Evolutionary conservation across 1,140 invertebrate species (phyloP), one percentile per base, ranked within the genome.

Genomic region (Triops longicaudatus): DNA sequence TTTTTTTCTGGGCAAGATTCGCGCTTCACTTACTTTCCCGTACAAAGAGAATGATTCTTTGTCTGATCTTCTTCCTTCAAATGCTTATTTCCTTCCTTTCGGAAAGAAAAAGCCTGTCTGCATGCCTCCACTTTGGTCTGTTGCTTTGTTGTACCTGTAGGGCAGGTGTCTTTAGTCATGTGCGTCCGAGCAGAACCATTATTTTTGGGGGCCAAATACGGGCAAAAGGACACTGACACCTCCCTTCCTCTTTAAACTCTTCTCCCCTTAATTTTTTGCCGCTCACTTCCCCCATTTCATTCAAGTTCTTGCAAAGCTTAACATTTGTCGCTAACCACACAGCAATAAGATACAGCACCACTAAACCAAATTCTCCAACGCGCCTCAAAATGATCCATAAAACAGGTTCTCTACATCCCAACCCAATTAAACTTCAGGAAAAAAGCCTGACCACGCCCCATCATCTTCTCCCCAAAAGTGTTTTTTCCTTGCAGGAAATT

Each of bases 161-260:
- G 50, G 50, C 50, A 63, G 50, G 50, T 63, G 50, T 63, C 50
- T 63, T 63, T 63, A 63, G 50, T 63, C 50, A 63, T 63, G 50
- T 63, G 50, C 50, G 50, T 63, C 50, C 50, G 50, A 63, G 50
- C 50, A 63, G 50, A 63, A 63, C 44, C 50, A 63, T 17, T 63
- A 63, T 63, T 63, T n/a, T 63, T 63, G 50, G 50, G 50, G 50
- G 50, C 50, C 50, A 63, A n/a, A 63, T 63, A 63, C 50, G 50
- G 50, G 50, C 50, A 5, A 63, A 22, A 63, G 50, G 50, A 63
- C 50, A 63, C 50, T 63, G 50, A 63, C 50, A 63, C 50, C 50
- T 63, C 50, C 50, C 50, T 63, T 63, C 50, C 50, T 63, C 22
- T 22, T 63, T 22, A n/a, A n/a, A 22, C 50, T 63, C 50, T 63